Evolutionary conservation across 1,140 invertebrate genomes (phyloP), one percentile per base, ranked within the genome.

Genomic region (Pseudomyrmex sp.): DNA sequence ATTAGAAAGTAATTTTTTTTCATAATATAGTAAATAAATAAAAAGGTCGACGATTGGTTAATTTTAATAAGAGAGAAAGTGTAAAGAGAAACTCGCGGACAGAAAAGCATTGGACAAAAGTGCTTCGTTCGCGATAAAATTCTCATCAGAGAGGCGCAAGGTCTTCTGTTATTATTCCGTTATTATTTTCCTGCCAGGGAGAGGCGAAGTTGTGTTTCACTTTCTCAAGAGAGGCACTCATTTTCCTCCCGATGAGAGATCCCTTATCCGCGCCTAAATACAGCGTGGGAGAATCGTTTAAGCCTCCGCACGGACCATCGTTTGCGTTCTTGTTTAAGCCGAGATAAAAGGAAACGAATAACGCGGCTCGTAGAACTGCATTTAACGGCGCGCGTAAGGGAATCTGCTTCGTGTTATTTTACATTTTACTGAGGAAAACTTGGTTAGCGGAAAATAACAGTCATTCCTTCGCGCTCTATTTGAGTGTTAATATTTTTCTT

Each of bases 291-390:
- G 83, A 89, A 88, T 83, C 88, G 80, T 89, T 89, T 89, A 89
- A 88, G 87, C 84, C 59, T 54, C 79, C 74, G 86, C 76, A 84
- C 87, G 80, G 75, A 82, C 69, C 66, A 85, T 86, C 87, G 76
- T 88, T 88, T 88, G 76, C 87, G 83, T 88, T 87, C 86, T 87
- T 88, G 86, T 85, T 88, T 87, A 88, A 88, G 87, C 86, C 61
- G 61, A 85, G 87, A 85, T 88, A 88, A 88, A 88, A 88, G 83
- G 68, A 88, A 85, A 85, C 58, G 87, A 77, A 82, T 74, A 68
- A 77, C 73, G 66, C 48, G 35, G 62, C 82, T 75, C 58, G 74
- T 65, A 82, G 83, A 87, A 70, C 74, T 66, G 70, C 70, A 86
- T 87, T 88, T 88, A 88, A 87, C 69, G 70, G 54, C 70, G 69